These are phyloP conservation scores for Sebastes steindachneri DNA, from an alignment of 2,797 vertebrate species.

Conservation along the genomic window DNA sequence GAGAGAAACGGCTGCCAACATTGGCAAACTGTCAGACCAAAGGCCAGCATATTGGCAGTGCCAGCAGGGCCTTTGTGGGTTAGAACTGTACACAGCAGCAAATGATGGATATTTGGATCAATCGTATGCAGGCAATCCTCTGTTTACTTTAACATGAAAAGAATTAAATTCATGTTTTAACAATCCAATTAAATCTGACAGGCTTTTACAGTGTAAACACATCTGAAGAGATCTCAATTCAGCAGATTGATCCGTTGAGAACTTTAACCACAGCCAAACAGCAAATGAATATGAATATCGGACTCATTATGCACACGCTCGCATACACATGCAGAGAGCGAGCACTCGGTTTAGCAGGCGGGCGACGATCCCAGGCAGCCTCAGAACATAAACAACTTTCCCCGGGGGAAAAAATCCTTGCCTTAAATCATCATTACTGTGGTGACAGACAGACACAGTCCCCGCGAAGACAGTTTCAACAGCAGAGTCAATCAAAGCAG, in stretches of 20 bases:
- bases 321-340: not conserved
- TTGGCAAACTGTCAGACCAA: slow-evolving; percentile 57
- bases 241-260: slow-evolving; percentile 25
- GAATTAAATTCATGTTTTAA: slow-evolving; percentile 34
- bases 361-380: slow-evolving; percentile 35
- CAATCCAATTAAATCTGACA: slow-evolving; percentile 40
- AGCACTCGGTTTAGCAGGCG: slow-evolving; percentile 17
- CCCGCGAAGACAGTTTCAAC: slow-evolving; percentile 35
- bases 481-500: slow-evolving; percentile 65
- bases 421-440: slow-evolving; percentile 67
- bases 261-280: slow-evolving; percentile 29
- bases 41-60: slow-evolving; percentile 11
- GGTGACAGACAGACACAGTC: slow-evolving; percentile 47
- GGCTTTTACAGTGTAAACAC: slow-evolving; percentile 35
- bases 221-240: slow-evolving; percentile 16
- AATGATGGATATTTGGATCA: slow-evolving; percentile 55
- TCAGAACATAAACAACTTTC: slow-evolving; percentile 55
- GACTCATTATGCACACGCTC: slow-evolving; percentile 32
- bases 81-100: not conserved
- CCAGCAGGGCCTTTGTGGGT: slow-evolving; percentile 9
- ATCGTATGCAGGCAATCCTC: slow-evolving; percentile 35
- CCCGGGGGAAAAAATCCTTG: slow-evolving; percentile 9
- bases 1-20: slow-evolving; percentile 23
- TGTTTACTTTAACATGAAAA: slow-evolving; percentile 43
- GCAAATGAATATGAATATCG: slow-evolving; percentile 10